Base-by-base conservation (phyloP, 2,113 vertebrate genomes). In the Sinocyclocheilus rhinocerous region DNA sequence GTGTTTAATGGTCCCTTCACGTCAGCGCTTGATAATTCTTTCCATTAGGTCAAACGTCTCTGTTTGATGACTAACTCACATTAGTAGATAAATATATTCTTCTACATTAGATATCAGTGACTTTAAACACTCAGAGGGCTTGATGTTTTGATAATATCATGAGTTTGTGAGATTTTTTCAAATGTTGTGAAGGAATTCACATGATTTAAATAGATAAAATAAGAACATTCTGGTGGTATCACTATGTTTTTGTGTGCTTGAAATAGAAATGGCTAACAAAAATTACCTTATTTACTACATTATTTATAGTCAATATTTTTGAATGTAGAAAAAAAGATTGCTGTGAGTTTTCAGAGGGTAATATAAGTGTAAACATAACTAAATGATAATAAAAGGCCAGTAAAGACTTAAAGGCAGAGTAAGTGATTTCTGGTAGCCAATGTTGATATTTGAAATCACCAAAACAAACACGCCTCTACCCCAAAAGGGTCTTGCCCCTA, bases 11-110 rank as follows among this genome's bases (percentile, higher is more conserved):
- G 33, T 57, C 61, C 59, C 67, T 76, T 24, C 7, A 61, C 57
- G 55, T 70, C 69, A 80, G 79, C 20, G 52, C 20, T 63, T 83
- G 76, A 85, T 72, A 72, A 77, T 61, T 76, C 24, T 83, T 87
- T 73, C 82, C 67, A 48, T 70, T 85, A 63, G 72, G 70, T 39
- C n/a, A 39, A 61, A 85, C 78, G 59, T 84, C 42, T 76, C 42
- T 24, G 70, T 73, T 69, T 73, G 18, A 67, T 82, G 81, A 50
- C 45, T 39, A 13, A 70, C 76, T 52, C 67, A 36, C 55, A 52
- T 26, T 67, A 29, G 22, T 33, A 29, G 42, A 76, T 29, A 7
- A 73, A 78, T 33, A 78, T 33, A 55, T 78, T 72, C 48, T 65
- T 65, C n/a, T 48, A 7, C 2, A 29, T 52, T 15, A 39, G 33